Conservation (phyloP, 2,113 vertebrate species). For the Loxodonta africana region DNA sequence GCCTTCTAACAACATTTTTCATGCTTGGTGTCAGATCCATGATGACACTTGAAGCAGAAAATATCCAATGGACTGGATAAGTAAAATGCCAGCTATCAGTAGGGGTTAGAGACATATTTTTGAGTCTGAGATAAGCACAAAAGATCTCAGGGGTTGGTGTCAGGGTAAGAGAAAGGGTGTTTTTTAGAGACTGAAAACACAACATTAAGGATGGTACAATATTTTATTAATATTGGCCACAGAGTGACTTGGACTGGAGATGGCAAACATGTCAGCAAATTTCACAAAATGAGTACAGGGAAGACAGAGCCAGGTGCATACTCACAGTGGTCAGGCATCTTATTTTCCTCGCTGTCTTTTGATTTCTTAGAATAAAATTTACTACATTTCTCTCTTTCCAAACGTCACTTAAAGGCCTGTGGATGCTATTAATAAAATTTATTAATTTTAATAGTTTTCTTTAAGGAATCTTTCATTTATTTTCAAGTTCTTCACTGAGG, state of each 20-base stretch:
- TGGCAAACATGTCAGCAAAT: neutral
- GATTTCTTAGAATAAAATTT: neutral
- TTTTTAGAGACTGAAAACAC: neutral
- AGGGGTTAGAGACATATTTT: neutral
- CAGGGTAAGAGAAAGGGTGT: neutral
- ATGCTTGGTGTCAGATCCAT: neutral
- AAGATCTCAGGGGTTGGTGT: neutral
- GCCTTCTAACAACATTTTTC: neutral
- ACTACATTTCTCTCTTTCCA: neutral
- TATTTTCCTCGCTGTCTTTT: neutral
- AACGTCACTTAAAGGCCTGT: neutral
- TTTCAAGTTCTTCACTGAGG: constrained; percentile 10
- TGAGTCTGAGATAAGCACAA: neutral
- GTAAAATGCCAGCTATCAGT: neutral
- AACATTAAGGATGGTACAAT: neutral
- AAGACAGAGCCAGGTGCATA: neutral
- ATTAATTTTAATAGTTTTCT: neutral
- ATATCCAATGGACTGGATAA: neutral
- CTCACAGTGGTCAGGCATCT: too few relatives aligned
- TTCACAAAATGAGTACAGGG: neutral
- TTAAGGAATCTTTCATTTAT: neutral
- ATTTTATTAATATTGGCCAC: neutral
- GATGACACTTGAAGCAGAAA: neutral
- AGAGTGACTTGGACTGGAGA: neutral
- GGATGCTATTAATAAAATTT: neutral